A percentile compares a stretch with the other conserved stretches of the same genome.
Evolutionary conservation across 1,140 invertebrate genomes (phyloP).

Genomic region (Drosophila simulans): DNA sequence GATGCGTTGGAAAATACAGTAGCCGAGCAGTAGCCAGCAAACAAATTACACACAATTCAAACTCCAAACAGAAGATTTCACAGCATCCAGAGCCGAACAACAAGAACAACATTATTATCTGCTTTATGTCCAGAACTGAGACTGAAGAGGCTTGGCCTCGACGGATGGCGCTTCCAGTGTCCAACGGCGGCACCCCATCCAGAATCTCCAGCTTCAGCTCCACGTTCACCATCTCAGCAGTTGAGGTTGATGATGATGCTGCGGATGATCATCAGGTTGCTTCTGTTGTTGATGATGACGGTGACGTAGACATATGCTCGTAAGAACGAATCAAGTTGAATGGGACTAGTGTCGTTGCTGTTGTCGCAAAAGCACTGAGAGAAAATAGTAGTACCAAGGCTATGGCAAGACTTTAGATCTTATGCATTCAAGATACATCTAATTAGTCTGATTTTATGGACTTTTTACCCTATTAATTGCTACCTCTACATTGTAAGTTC

Average conservation of each 20-base stretch:
- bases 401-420: too few species aligned
- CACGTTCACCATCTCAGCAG: conserved; percentile 21
- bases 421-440: too few species aligned
- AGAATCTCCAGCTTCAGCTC: conserved; percentile 6
- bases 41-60: conserved; percentile 82
- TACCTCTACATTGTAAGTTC: too few species aligned
- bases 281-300: conserved; percentile 21
- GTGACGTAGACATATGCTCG: conserved; percentile 48
- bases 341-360: conserved; percentile 63
- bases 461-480: too few species aligned
- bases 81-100: conserved; percentile 59
- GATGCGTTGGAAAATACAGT: conserved; percentile 67
- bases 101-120: conserved; percentile 78
- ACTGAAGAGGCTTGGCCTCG: conserved; percentile 43
- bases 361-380: conserved; percentile 38
- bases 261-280: conserved; percentile 15
- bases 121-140: conserved; percentile 66
- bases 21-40: conserved; percentile 77
- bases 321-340: conserved; percentile 52
- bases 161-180: conserved; percentile 63
- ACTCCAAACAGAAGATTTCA: conserved; percentile 79
- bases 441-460: too few species aligned
- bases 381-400: neutral
- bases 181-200: conserved; percentile 54
- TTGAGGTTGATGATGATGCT: conserved; percentile 28